Base-by-base conservation (phyloP, 2,888 invertebrate species). In the Heliconius sara region DNA sequence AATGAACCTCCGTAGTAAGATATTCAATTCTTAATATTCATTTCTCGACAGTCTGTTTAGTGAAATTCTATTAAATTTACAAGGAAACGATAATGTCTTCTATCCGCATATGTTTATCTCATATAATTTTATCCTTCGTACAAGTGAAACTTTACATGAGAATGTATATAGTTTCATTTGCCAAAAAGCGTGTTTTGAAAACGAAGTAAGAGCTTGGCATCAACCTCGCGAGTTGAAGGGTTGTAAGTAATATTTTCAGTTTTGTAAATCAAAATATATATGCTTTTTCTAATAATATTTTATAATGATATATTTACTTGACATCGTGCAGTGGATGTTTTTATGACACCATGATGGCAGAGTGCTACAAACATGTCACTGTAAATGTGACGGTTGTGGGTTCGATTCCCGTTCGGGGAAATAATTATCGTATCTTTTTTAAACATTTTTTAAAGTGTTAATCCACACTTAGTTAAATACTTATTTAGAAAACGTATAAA, bases 151-250 rank as follows among this genome's bases (percentile, higher is more conserved):
- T 34, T 73, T 73, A 60, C 7, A 39, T 60, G 9, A 60, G 60
- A 39, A n/a, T 60, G n/a, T 34, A 16, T 65, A 34, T 72, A 57
- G 73, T 73, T 60, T 73, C 60, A 73, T 73, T 60, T 60, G 73
- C 73, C 73, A 73, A 60, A 60, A 60, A 73, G 60, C 39, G 39
- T 57, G 34, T 73, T 73, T 73, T 60, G 19, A 39, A 73, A 60
- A 73, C 60, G 25, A n/a, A 30, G 5, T 73, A 34, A 73, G 16
- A 9, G 34, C 60, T 57, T 73, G 39, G 73, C 73, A 60, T 73
- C 34, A 25, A 39, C 30, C 0, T 73, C 10, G 22, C 2, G 34
- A 60, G 39, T 39, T 57, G n/a, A 52, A 30, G 13, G 60, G 9
- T 39, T 60, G n/a, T 34, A 34, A 73, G 57, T 60, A 9, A 13